phyloP scores from a whole-genome alignment of 2,888 invertebrate genomes.

The Cordilura impudica region DNA sequence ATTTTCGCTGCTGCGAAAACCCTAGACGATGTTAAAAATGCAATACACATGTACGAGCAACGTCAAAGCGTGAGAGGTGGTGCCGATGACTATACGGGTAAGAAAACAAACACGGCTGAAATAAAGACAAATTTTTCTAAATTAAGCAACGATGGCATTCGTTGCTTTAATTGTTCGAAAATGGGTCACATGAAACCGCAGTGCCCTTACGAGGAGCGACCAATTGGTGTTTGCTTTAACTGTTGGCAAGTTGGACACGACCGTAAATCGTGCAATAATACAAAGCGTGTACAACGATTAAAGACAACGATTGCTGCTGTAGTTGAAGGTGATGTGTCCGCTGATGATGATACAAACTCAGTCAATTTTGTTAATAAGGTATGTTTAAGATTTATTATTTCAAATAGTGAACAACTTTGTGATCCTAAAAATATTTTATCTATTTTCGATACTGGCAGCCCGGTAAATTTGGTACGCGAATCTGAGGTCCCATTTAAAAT shows the following conservation, averaged over 20 bases:
- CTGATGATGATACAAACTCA: constrained; percentile 2
- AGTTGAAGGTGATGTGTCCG: not conserved
- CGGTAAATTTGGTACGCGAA: constrained; percentile 44
- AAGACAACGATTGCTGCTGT: constrained; percentile 18
- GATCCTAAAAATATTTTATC: constrained; percentile 9
- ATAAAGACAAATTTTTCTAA: not conserved
- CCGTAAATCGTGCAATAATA: constrained; percentile 16
- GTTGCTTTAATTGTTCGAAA: constrained; percentile 29
- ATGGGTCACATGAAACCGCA: constrained; percentile 22
- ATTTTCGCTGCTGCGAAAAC: constrained; percentile 26
- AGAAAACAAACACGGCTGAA: not conserved
- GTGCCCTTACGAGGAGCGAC: constrained; percentile 42
- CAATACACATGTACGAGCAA: constrained; percentile 28
- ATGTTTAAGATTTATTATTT: constrained; percentile 29
- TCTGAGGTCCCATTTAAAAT: constrained; percentile 40
- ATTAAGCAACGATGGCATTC: constrained; percentile 12
- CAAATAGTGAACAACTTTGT: constrained; percentile 4
- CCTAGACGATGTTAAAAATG: constrained; percentile 26
- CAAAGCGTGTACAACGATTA: constrained; percentile 21
- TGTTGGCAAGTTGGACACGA: constrained; percentile 41
- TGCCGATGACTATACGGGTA: not conserved
- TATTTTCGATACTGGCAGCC: constrained; percentile 52
- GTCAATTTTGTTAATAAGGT: constrained; percentile 40
- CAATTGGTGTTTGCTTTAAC: constrained; percentile 34
- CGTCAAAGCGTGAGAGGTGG: constrained; percentile 9